phyloP scores from a whole-genome alignment of 2,113 vertebrate species.

The Xenopus laevis region DNA sequence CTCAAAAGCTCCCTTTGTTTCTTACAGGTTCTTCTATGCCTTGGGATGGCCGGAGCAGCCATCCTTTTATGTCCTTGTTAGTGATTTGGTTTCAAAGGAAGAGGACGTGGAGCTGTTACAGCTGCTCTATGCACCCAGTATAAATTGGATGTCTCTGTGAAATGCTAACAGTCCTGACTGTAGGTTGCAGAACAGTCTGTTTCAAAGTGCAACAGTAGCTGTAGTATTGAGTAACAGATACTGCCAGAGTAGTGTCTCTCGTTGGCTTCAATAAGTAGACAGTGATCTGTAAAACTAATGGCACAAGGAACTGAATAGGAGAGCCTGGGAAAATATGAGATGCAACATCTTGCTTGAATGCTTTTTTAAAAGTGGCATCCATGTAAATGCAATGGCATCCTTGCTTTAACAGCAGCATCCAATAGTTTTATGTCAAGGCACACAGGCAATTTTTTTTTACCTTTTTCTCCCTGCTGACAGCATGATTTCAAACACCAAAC shows the following conservation, averaged over 20 bases:
- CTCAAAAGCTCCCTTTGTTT: constrained; percentile 46
- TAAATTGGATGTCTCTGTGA: constrained; percentile 19
- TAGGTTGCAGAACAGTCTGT: constrained; percentile 3
- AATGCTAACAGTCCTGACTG: neutral
- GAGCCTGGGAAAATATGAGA: neutral
- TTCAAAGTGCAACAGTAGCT: neutral
- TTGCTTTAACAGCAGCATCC: too few species aligned
- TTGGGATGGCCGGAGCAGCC: neutral
- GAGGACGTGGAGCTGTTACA: constrained; percentile 26
- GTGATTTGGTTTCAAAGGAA: constrained; percentile 41
- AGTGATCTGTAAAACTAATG: neutral
- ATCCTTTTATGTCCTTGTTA: constrained; percentile 47
- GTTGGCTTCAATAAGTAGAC: neutral
- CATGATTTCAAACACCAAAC: too few species aligned
- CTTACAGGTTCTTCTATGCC: constrained; percentile 13
- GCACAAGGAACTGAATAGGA: neutral
- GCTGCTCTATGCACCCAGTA: constrained; percentile 22
- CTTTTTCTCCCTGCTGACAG: too few species aligned
- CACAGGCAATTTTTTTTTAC: too few species aligned
- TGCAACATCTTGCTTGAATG: too few species aligned
- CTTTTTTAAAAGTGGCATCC: too few species aligned
- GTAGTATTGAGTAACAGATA: constrained; percentile 18
- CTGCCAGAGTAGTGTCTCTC: neutral
- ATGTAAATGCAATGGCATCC: too few species aligned
- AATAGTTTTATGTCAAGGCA: too few species aligned